Conservation (phyloP, 92 coral and sea anemone species). For the Phenganax stokvisi region DNA sequence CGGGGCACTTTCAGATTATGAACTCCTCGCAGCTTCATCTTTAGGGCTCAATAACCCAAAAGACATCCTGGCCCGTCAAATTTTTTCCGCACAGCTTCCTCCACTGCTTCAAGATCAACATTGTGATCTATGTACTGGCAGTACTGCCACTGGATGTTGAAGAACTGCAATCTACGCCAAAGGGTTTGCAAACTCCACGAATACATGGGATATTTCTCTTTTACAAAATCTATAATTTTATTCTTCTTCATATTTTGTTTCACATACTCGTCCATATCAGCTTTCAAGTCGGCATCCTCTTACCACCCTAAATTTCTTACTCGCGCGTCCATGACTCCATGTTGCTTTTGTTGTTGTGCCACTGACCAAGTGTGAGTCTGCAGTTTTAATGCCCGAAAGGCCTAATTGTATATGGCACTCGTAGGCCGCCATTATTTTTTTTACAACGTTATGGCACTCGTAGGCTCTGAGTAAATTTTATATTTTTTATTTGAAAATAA, state of each 20-base stretch:
- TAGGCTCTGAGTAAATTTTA: too few species aligned
- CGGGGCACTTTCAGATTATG: conserved; percentile 17
- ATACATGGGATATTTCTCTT: conserved; percentile 8
- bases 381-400: not conserved
- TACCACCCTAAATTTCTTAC: not conserved
- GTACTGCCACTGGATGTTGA: conserved; percentile 5
- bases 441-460: too few species aligned
- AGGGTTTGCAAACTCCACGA: conserved; percentile 29
- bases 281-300: not conserved
- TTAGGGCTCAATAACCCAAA: conserved; percentile 29
- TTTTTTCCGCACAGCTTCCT: conserved; percentile 24
- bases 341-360: not conserved
- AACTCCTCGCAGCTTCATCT: conserved; percentile 2
- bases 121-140: conserved; percentile 17
- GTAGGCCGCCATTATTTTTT: too few species aligned
- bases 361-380: not conserved
- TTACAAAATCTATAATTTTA: conserved; percentile 5
- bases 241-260: not conserved
- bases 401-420: not conserved
- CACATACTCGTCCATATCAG: not conserved
- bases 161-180: conserved; percentile 16
- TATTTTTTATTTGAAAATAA: too few species aligned
- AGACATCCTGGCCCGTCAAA: conserved; percentile 27
- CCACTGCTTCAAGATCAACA: conserved; percentile 23
- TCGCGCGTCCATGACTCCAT: not conserved